These are phyloP conservation scores for Pongo abelii DNA, from an alignment of 2,113 vertebrate genomes.

Conservation along the genomic window DNA sequence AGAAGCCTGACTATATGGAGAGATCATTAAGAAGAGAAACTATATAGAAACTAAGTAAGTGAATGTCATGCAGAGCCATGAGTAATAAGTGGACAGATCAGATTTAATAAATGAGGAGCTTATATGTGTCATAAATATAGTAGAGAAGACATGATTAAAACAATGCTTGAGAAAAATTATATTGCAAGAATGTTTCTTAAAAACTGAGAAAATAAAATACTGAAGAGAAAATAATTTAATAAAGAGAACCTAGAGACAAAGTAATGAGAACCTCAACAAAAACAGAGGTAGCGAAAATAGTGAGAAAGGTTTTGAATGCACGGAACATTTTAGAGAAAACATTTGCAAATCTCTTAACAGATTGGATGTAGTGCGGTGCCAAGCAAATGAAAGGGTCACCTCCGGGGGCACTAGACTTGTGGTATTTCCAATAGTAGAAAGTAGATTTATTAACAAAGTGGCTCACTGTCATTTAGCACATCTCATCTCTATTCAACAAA, in stretches of 20 bases:
- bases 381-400: not conserved
- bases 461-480: not conserved
- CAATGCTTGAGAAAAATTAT: slow-evolving; percentile 3
- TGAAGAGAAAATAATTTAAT: not conserved
- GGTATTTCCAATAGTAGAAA: not conserved
- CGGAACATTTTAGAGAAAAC: not conserved
- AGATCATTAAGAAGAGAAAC: not conserved
- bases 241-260: not conserved
- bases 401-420: not conserved
- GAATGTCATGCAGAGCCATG: not conserved
- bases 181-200: not conserved
- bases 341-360: not conserved
- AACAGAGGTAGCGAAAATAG: not conserved
- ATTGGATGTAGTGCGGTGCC: not conserved
- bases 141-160: not conserved
- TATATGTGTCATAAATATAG: not conserved
- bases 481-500: not conserved
- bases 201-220: not conserved
- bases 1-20: not conserved
- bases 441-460: not conserved
- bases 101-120: not conserved
- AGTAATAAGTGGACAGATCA: not conserved
- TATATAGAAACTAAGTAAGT: not conserved
- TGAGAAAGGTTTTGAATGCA: slow-evolving; percentile 14
- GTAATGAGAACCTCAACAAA: not conserved